A percentile compares a stretch with the other conserved stretches of the same genome.
phyloP scores from a whole-genome alignment of 37 sponge, comb jelly and placozoan genomes.

The Tethya wilhelma region DNA sequence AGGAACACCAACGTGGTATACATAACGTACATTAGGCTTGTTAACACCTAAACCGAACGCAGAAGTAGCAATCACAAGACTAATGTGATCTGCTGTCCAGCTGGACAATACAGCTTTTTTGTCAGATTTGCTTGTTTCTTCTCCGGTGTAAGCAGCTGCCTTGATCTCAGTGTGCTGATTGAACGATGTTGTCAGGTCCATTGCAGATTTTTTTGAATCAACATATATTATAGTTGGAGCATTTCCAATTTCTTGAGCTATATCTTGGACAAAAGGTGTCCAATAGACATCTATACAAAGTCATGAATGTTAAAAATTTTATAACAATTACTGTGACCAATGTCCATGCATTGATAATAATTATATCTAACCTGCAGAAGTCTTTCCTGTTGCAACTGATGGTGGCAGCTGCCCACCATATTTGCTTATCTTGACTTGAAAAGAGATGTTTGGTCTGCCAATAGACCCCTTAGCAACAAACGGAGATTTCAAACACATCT shows the following conservation, averaged over 20 bases:
- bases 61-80: slow-evolving; percentile 6
- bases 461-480: neutral
- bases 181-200: slow-evolving; percentile 6
- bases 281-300: slow-evolving; percentile 1
- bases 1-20: slow-evolving; percentile 10
- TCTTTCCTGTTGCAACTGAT: slow-evolving; percentile 4
- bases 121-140: slow-evolving; percentile 10
- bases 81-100: slow-evolving; percentile 1
- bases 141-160: neutral
- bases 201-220: slow-evolving; percentile 14
- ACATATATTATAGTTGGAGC: slow-evolving; percentile 5
- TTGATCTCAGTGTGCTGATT: slow-evolving; percentile 5
- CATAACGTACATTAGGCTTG: slow-evolving; percentile 5
- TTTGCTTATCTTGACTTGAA: neutral
- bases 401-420: slow-evolving; percentile 5
- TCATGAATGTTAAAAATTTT: neutral
- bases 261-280: slow-evolving; percentile 5
- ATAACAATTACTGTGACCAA: neutral
- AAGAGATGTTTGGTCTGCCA: neutral
- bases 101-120: slow-evolving; percentile 2
- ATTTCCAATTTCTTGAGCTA: neutral
- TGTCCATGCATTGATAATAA: too few species aligned
- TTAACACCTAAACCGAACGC: slow-evolving; percentile 7
- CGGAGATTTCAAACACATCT: neutral
- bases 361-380: neutral